Base-by-base conservation (phyloP, 2,797 vertebrate genomes). In the Rhabdomys pumilio region DNA sequence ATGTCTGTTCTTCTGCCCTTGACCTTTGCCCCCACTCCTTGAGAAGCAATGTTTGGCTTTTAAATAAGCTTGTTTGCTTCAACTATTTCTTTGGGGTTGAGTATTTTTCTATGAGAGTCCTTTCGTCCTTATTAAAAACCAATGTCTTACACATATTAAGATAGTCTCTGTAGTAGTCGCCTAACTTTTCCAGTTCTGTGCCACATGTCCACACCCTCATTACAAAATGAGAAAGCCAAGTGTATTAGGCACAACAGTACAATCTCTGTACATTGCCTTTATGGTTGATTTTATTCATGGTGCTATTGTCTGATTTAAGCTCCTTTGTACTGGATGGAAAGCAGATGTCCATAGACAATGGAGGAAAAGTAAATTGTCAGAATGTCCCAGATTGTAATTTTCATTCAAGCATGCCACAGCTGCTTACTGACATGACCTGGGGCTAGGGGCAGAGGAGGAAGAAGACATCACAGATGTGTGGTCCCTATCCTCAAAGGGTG, bases 341-440 rank as follows among this genome's bases (percentile, higher is more conserved):
- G 83, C 95, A 98, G 84, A 76, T 97, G 94, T 96, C 81, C 91
- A 65, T 8, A 84, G 59, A 94, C 67, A 97, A 96, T 95, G 26
- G 29, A 63, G n/a, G n/a, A 96, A 55, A 94, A 94, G 91, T 87
- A 86, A 89, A 93, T 95, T 65, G 93, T 86, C 24, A 61, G 91
- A 95, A 73, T 59, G 76, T 65, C 81, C 26, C 53, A 91, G 57
- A 94, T 90, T 94, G 53, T 85, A 63, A 57, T 57, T 86, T 95
- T 90, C 83, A 85, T 93, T 92, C 50, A 76, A 0, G 72, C 84
- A 76, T 59, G 41, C 7, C 87, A 96, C 77, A 90, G 82, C 67
- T 95, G 59, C 76, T 90, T 81, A 34, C 72, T 50, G 41, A 1
- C 12, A 1, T 59, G n/a, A 61, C 10, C 59, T 10, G 41, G 2